Conservation (phyloP, 1,140 invertebrate genomes). For the Euwallacea fornicatus region DNA sequence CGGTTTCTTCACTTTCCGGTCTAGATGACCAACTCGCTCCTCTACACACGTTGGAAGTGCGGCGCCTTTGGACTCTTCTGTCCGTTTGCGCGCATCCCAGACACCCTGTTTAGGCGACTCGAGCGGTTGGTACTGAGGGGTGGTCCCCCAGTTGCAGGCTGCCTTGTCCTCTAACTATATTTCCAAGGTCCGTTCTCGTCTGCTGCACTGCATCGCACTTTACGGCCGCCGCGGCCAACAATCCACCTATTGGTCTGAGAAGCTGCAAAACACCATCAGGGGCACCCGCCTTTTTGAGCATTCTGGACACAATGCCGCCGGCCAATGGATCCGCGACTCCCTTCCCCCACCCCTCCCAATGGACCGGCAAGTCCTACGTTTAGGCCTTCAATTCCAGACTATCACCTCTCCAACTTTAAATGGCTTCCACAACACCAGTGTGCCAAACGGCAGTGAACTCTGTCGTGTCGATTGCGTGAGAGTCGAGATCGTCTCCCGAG, state of each 20-base stretch:
- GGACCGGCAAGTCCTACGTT: neutral
- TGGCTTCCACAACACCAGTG: neutral
- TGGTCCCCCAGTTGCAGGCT: neutral
- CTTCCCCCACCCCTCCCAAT: neutral
- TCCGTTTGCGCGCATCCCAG: no score
- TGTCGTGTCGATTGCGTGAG: neutral
- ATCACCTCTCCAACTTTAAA: neutral
- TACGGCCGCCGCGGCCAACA: neutral
- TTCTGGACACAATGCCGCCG: neutral
- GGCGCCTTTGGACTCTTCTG: neutral
- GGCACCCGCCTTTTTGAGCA: neutral
- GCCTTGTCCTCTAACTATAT: neutral
- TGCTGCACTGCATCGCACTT: neutral
- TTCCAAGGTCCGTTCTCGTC: neutral
- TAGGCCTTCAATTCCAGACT: neutral
- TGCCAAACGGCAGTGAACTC: neutral
- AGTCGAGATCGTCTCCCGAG: constrained; percentile 25
- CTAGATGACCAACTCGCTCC: neutral
- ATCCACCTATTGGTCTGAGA: neutral
- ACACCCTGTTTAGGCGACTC: neutral
- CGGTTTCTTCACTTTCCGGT: neutral
- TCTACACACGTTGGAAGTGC: neutral
- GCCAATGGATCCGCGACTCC: neutral
- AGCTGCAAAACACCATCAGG: no score
- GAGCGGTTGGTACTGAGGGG: neutral